Base-by-base conservation (phyloP, 2,797 vertebrate genomes). In the Hyperoplus lanceolatus region DNA sequence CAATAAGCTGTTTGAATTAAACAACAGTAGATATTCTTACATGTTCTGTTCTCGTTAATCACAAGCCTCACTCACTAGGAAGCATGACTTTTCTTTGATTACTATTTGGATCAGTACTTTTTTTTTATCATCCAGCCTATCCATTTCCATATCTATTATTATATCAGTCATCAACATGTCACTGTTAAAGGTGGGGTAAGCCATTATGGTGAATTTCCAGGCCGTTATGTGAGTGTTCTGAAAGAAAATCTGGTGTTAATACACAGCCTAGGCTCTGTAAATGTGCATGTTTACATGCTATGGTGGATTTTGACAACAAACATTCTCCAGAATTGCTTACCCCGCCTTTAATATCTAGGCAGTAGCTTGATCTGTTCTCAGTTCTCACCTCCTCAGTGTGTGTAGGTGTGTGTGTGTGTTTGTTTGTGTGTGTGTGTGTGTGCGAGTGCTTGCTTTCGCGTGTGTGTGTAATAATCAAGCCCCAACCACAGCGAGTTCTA, bases 351-450 rank as follows among this genome's bases (percentile, higher is more conserved):
- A 62, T 69, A 75, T 59, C 57, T 29, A 29, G 45, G 70, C 58
- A 62, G 12, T 29, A 63, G 60, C 61, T 21, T 65, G n/a, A 43
- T 68, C 15, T 72, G 42, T 48, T n/a, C n/a, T n/a, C n/a, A n/a
- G n/a, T n/a, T n/a, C n/a, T n/a, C n/a, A n/a, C 8, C n/a, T 78
- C 53, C 69, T 65, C 59, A 55, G 76, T 11, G 45, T 16, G 21
- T 73, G 11, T 46, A 68, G 64, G 54, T 48, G 60, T 29, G 29
- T 29, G 61, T 59, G 48, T 39, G 1, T 77, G 41, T 29, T 73
- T 21, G 43, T 58, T 48, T 82, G 66, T 79, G 75, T 61, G 84
- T 67, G 73, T 69, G 82, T 87, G 80, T 57, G 29, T 29, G 29
- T 29, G 29, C 29, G 29, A 29, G 29, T 29, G 29, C 29, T 29